These are phyloP conservation scores for Aurelia coerulea DNA, from an alignment of 30 jellyfish, hydroid and myxozoan genomes.

Conservation along the genomic window DNA sequence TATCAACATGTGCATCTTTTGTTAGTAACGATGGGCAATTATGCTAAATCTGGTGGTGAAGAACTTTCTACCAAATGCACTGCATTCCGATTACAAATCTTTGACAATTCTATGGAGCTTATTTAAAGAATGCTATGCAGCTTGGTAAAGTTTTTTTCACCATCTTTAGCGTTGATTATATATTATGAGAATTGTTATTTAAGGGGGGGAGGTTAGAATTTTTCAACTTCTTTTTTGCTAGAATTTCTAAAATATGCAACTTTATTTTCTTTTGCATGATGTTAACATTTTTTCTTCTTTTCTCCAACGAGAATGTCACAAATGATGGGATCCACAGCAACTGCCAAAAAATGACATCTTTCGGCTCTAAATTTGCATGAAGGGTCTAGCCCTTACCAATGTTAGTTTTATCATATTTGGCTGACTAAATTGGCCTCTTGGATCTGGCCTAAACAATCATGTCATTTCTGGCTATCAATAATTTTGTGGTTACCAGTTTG, in stretches of 20 bases:
- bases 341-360: slow-evolving; percentile 22
- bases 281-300: slow-evolving; percentile 9
- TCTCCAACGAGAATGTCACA: slow-evolving; percentile 13
- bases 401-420: slow-evolving; percentile 23
- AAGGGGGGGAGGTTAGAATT: too few species aligned
- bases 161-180: too few species aligned
- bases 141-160: too few species aligned
- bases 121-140: too few species aligned
- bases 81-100: too few species aligned
- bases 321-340: slow-evolving; percentile 43
- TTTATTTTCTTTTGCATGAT: background rate
- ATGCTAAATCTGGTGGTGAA: too few species aligned
- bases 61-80: too few species aligned
- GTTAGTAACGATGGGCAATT: too few species aligned
- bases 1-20: too few species aligned
- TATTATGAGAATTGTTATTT: too few species aligned
- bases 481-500: slow-evolving; percentile 32
- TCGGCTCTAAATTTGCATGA: slow-evolving; percentile 85
- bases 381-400: slow-evolving; percentile 88
- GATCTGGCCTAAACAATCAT: slow-evolving; percentile 19
- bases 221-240: too few species aligned
- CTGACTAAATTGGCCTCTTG: slow-evolving; percentile 17
- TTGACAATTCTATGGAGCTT: too few species aligned
- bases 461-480: slow-evolving; percentile 38
- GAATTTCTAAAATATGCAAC: background rate